Evolutionary conservation across 2,797 vertebrate species (phyloP).

Genomic region (Cirrhinus mrigala): DNA sequence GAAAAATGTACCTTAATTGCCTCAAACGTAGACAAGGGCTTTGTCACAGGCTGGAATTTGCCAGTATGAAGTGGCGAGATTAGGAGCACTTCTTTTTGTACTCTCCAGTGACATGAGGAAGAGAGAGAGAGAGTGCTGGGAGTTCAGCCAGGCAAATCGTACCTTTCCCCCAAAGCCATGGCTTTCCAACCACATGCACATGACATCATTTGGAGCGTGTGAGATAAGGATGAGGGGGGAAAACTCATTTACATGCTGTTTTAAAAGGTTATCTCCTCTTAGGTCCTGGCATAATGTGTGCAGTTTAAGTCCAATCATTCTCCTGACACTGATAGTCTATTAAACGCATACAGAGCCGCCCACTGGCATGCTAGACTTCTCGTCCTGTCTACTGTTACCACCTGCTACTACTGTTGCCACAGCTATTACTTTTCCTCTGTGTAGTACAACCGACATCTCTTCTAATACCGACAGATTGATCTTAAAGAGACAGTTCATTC

Average conservation of each 20-base stretch:
- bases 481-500: not conserved
- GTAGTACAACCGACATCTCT: conserved; percentile 24
- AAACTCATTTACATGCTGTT: conserved; percentile 79
- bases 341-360: conserved; percentile 63
- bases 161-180: conserved; percentile 62
- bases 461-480: conserved; percentile 8
- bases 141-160: conserved; percentile 61
- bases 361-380: conserved; percentile 42
- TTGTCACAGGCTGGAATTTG: conserved; percentile 71
- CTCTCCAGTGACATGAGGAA: conserved; percentile 69
- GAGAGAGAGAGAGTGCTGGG: conserved; percentile 37
- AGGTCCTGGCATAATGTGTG: conserved; percentile 74
- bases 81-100: conserved; percentile 74
- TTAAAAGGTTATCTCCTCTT: conserved; percentile 79
- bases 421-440: conserved; percentile 43
- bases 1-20: conserved; percentile 81
- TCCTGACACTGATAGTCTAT: conserved; percentile 70
- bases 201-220: conserved; percentile 73
- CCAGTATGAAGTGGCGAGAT: conserved; percentile 77
- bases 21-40: conserved; percentile 77
- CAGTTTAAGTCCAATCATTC: conserved; percentile 74
- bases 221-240: conserved; percentile 75
- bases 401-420: conserved; percentile 41
- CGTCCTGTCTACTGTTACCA: conserved; percentile 49
- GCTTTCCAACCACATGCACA: conserved; percentile 68